phyloP scores from a whole-genome alignment of 1,140 invertebrate species.

The Papilio glaucus region DNA sequence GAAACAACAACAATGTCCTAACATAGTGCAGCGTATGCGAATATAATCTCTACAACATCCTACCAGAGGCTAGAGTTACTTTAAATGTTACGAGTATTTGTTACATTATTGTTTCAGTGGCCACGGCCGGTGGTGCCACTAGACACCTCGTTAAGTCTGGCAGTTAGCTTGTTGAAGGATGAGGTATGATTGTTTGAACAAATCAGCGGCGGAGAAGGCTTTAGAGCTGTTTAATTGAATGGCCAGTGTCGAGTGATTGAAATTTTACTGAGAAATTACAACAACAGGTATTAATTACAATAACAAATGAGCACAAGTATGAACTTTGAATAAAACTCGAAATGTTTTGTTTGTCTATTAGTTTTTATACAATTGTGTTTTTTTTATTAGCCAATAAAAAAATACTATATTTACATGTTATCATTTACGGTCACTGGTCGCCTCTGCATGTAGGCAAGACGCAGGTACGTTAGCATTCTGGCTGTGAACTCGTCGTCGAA shows the following conservation, averaged over 20 bases:
- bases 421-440: not conserved
- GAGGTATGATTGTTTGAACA: slow-evolving; percentile 47
- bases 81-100: not conserved
- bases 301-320: no score
- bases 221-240: slow-evolving; percentile 22
- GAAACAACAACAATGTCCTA: slow-evolving; percentile 36
- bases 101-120: slow-evolving; percentile 4
- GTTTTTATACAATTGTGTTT: no score
- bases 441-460: not conserved
- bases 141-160: slow-evolving; percentile 68
- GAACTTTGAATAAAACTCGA: no score
- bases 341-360: no score
- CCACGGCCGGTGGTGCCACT: slow-evolving; percentile 48
- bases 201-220: slow-evolving; percentile 20
- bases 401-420: no score
- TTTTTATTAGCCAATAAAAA: no score
- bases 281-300: no score
- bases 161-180: slow-evolving; percentile 49
- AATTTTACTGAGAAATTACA: no score
- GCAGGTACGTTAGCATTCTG: no score
- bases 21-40: slow-evolving; percentile 13
- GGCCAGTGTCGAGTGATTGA: not conserved
- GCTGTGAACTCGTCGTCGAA: no score
- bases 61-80: not conserved
- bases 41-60: not conserved